Base-by-base conservation (phyloP, 2,888 invertebrate genomes). In the Caradrina clavipalpis region DNA sequence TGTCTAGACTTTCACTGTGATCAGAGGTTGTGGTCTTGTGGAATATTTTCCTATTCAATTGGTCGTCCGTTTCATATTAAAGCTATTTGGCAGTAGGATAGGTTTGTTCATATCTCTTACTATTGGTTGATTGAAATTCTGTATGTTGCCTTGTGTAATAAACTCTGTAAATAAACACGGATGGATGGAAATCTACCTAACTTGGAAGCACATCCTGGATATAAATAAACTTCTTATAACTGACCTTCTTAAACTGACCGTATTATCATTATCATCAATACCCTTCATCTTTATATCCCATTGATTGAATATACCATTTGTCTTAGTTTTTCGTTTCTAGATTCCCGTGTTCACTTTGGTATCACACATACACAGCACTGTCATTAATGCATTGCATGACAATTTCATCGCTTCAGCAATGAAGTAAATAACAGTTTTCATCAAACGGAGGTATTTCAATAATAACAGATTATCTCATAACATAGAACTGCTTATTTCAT, bases 1-100 rank as follows among this genome's bases (percentile, higher is more conserved):
- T 76, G 17, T 42, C 64, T 72, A 76, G 69, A 74, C 82, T 82
- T 82, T 82, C 82, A 64, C 78, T 66, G 21, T 59, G 68, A 77
- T 55, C 59, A 21, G 49, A 63, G 62, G 60, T 74, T 73, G 56
- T 56, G 65, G 53, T 60, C 61, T 57, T 69, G 50, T 15, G 58
- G 22, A 39, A 53, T 62, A 22, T 56, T 59, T 69, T 62, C 51
- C 50, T 63, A 64, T 22, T 62, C 19, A 51, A 63, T 63, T 45
- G 22, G 39, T 2, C 7, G 8, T 26, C 26, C 0, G 13, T 58
- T 21, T 13, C 7, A 11, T 11, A 13, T 39, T 13, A 39, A 39
- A 5, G 17, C 7, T 15, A 0, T 7, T n/a, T n/a, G n/a, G n/a
- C n/a, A n/a, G n/a, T n/a, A n/a, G n/a, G n/a, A 21, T 56, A 4